A percentile compares a stretch with the other conserved stretches of the same genome.
Evolutionary conservation across 1,140 invertebrate species (phyloP).

Genomic region (Pissodes strobi): DNA sequence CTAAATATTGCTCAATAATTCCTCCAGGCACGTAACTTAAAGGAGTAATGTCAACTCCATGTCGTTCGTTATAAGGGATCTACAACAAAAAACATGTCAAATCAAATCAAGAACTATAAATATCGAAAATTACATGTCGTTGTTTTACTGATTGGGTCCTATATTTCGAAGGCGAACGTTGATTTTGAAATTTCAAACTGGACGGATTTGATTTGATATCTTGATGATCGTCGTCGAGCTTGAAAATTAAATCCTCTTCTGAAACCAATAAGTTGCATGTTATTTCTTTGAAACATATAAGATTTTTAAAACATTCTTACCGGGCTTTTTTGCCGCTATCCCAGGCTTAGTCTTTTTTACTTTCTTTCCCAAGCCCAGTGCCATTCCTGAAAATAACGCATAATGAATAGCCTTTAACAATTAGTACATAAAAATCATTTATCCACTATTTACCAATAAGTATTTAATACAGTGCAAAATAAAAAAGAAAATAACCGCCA

Average conservation of each 20-base stretch:
- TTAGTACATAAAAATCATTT: too few species aligned
- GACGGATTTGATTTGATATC: constrained; percentile 24
- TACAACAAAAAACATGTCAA: too few species aligned
- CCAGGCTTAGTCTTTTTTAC: constrained; percentile 44
- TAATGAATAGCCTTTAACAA: too few species aligned
- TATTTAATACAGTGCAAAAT: too few species aligned
- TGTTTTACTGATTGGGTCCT: constrained; percentile 42
- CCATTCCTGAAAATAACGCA: constrained; percentile 73
- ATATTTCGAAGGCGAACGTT: constrained; percentile 48
- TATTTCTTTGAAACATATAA: too few species aligned
- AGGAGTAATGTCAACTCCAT: constrained; percentile 85
- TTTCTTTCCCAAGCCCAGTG: constrained; percentile 69
- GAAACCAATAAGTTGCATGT: constrained; percentile 35
- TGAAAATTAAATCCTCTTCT: constrained; percentile 69
- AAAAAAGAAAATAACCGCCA: too few species aligned
- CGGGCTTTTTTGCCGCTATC: constrained; percentile 6
- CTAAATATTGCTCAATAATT: constrained; percentile 82
- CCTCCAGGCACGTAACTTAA: constrained; percentile 81
- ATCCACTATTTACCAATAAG: too few species aligned
- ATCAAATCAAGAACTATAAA: constrained; percentile 25
- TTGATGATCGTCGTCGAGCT: constrained; percentile 70
- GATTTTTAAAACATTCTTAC: constrained; percentile 20
- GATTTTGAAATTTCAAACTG: constrained; percentile 40
- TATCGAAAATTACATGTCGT: constrained; percentile 51
- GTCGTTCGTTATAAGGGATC: constrained; percentile 67